phyloP scores from a whole-genome alignment of 2,888 invertebrate species.

The Apodemia duryi region DNA sequence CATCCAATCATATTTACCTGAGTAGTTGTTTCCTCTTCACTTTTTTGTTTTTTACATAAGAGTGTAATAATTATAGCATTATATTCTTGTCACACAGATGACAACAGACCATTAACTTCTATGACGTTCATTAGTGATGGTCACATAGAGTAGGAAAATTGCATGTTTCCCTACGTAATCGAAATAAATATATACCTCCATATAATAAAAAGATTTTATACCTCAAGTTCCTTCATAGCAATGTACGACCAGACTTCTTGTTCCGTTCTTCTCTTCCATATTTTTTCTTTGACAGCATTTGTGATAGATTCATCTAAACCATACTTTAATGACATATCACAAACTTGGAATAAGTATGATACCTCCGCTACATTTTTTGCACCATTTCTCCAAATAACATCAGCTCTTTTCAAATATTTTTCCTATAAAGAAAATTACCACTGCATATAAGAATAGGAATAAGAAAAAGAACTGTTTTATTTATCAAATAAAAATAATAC shows the following conservation, averaged over 20 bases:
- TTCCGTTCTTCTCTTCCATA: constrained; percentile 53
- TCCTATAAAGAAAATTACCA: constrained; percentile 45
- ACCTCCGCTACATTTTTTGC: constrained; percentile 76
- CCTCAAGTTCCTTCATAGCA: constrained; percentile 63
- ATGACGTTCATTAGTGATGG: no score
- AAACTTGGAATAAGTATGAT: constrained; percentile 79
- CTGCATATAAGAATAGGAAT: neutral
- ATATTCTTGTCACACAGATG: no score
- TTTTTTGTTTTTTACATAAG: no score
- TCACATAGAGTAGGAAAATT: no score
- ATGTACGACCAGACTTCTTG: constrained; percentile 66
- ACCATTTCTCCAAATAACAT: constrained; percentile 81
- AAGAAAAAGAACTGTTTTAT: no score
- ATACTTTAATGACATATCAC: constrained; percentile 79
- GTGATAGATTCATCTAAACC: constrained; percentile 78
- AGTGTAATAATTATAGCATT: no score
- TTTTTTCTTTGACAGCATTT: constrained; percentile 51
- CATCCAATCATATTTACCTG: no score
- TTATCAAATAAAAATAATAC: no score
- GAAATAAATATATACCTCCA: no score
- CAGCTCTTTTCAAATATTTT: constrained; percentile 75
- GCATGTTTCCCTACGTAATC: no score
- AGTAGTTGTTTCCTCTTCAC: no score
- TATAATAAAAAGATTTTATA: constrained; percentile 30
- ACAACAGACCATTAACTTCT: no score